Conservation (phyloP, 2,888 invertebrate genomes). For the Drosophila neutralis region DNA sequence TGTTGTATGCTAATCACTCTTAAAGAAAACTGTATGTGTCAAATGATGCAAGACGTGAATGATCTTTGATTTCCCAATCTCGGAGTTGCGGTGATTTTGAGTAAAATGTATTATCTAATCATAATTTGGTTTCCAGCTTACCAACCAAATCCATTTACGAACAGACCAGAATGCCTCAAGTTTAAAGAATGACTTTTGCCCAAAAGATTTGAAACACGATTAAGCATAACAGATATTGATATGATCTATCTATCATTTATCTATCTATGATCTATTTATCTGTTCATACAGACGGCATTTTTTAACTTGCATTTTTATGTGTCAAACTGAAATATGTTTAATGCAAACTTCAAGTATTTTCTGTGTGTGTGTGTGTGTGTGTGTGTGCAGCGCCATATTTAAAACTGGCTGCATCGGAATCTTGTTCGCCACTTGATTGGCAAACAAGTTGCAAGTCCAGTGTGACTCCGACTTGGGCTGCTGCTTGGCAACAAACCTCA, state of each 20-base stretch:
- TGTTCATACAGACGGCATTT: neutral
- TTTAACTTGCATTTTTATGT: neutral
- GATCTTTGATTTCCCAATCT: neutral
- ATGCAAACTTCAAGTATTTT: constrained; percentile 25
- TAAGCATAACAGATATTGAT: neutral
- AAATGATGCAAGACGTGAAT: neutral
- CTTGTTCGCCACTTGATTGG: constrained; percentile 56
- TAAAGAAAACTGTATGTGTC: neutral
- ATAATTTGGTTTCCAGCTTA: neutral
- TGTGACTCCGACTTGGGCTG: neutral
- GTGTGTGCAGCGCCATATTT: constrained; percentile 56
- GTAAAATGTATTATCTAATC: neutral
- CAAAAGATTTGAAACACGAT: no score
- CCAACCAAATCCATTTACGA: neutral
- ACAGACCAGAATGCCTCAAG: neutral
- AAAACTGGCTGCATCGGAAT: constrained; percentile 60
- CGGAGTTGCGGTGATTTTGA: neutral
- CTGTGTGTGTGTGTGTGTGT: constrained; percentile 13
- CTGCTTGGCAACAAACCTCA: constrained; percentile 48
- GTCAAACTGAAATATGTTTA: constrained; percentile 23
- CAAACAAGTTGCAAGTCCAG: constrained; percentile 69
- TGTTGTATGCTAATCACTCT: constrained; percentile 7
- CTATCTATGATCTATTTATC: neutral
- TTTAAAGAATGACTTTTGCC: neutral
- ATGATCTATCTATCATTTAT: neutral